A percentile compares a stretch with the other conserved stretches of the same genome.
Evolutionary conservation across 2,797 vertebrate species (phyloP).

Genomic region (Tinamus major): DNA sequence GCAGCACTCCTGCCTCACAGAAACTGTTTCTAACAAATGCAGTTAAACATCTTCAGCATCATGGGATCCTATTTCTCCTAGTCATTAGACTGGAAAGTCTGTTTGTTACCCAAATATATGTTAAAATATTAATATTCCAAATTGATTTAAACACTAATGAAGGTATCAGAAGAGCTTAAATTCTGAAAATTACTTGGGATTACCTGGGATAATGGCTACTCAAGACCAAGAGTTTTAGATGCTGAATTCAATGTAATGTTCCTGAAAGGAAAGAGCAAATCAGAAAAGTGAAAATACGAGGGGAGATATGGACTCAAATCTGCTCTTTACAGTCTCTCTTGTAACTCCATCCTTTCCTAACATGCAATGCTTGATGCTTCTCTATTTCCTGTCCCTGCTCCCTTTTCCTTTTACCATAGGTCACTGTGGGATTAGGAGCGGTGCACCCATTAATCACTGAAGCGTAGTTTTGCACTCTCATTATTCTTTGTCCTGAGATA

Average conservation of each 20-base stretch:
- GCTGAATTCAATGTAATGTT: neutral
- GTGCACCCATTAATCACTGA: neutral
- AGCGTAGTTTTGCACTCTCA: neutral
- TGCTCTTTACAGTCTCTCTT: neutral
- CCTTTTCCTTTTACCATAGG: neutral
- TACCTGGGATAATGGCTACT: neutral
- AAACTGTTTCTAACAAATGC: neutral
- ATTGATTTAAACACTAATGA: neutral
- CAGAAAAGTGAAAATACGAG: slow-evolving; percentile 7
- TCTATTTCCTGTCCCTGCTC: neutral
- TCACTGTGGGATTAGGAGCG: neutral
- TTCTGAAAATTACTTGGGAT: neutral
- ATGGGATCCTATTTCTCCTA: neutral
- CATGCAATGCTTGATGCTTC: neutral
- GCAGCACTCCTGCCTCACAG: neutral
- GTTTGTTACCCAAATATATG: neutral
- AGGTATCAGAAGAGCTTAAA: neutral
- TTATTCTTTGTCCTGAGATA: neutral
- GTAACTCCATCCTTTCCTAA: neutral
- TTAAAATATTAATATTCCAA: slow-evolving; percentile 13
- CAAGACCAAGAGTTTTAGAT: neutral
- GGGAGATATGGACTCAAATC: neutral
- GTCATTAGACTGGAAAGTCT: neutral
- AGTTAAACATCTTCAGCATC: neutral
- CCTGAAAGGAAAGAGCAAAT: slow-evolving; percentile 35